Base-by-base conservation (phyloP, 2,888 invertebrate genomes). In the Torymus auratus region DNA sequence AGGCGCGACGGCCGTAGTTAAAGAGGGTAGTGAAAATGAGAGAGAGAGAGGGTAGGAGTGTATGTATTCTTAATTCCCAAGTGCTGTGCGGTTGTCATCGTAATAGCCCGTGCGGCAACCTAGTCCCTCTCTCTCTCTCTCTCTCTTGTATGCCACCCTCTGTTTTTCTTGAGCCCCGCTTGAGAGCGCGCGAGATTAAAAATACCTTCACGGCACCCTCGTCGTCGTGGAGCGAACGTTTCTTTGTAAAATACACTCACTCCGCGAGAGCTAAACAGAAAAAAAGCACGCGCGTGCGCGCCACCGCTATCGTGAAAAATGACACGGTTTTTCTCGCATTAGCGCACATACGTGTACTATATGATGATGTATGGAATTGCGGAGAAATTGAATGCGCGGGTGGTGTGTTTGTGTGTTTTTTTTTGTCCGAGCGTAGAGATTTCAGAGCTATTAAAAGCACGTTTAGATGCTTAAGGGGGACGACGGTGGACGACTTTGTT, bases 21-120 rank as follows among this genome's bases (percentile, higher is more conserved):
- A 28, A 13, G 13, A 23, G 12, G 61, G 62, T 2, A 52, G 55
- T 2, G 15, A 50, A 15, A 55, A 53, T 13, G 53, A 50, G 55
- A 56, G 15, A 55, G 58, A 23, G 20, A 78, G 41, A 41, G 13
- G 15, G 41, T n/a, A 56, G 23, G 55, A 58, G 53, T 50, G 56
- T 69, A 15, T 17, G 61, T 79, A 72, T 84, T 74, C 81, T 74
- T 78, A 81, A 81, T 78, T 81, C 67, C 53, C 70, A 74, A 78
- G 73, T 60, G 65, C 50, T 7, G 41, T 60, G 52, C 60, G 77
- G 58, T 70, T 74, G 76, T 74, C 81, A 65, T 73, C 78, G 77
- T 60, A 74, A 81, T 78, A 74, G 71, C 74, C 69, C 65, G 50
- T 70, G n/a, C n/a, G 69, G 50, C 67, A 68, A 72, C 13, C n/a